These are phyloP conservation scores for Asobara japonica DNA, from an alignment of 1,140 invertebrate genomes.

Conservation along the genomic window DNA sequence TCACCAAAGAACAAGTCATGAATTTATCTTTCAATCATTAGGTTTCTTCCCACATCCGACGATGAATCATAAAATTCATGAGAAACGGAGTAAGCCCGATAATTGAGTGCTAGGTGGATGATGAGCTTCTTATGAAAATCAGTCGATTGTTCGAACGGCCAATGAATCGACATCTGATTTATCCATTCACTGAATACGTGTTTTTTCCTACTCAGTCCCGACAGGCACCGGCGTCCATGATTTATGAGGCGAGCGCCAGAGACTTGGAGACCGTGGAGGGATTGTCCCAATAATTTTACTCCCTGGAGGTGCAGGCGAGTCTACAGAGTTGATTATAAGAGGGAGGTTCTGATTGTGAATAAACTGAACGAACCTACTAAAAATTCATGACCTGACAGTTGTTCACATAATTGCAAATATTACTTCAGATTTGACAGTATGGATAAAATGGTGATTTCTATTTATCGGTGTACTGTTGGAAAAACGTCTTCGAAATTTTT, in stretches of 20 bases:
- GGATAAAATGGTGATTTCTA: too few species aligned
- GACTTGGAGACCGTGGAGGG: neutral
- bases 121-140: constrained; percentile 5
- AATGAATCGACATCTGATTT: constrained; percentile 32
- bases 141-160: constrained; percentile 26
- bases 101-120: constrained; percentile 20
- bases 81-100: neutral
- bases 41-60: neutral
- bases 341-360: neutral
- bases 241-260: constrained; percentile 18
- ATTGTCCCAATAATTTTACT: neutral
- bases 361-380: too few species aligned
- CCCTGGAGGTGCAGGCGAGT: neutral
- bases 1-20: constrained; percentile 1
- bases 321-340: neutral
- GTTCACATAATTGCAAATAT: too few species aligned
- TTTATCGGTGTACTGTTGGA: too few species aligned
- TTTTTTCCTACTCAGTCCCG: neutral
- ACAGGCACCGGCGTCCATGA: neutral
- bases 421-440: too few species aligned
- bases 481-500: too few species aligned
- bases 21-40: neutral
- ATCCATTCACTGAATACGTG: neutral
- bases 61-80: neutral
- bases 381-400: too few species aligned